phyloP scores from a whole-genome alignment of 2,797 vertebrate species.

The Gallinago solitaria region DNA sequence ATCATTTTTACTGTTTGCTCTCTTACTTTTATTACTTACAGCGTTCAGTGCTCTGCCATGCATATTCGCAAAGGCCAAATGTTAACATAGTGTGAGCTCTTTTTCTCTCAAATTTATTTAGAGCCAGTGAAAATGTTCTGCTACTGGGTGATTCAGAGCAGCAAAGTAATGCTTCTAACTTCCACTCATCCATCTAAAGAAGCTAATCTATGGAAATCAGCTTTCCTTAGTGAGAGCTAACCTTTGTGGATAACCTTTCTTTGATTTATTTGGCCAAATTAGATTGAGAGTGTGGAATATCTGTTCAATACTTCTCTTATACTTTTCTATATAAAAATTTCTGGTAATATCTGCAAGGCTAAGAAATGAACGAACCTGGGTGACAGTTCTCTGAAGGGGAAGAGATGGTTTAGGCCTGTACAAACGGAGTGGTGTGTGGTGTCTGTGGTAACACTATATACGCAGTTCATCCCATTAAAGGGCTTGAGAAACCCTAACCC shows the following conservation, averaged over 20 bases:
- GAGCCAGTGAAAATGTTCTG: not conserved
- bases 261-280: not conserved
- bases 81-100: not conserved
- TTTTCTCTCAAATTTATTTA: not conserved
- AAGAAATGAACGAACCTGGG: not conserved
- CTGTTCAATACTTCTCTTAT: not conserved
- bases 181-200: not conserved
- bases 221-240: not conserved
- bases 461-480: not conserved
- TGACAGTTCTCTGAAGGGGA: not conserved
- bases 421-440: not conserved
- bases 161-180: not conserved
- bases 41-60: not conserved
- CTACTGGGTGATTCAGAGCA: not conserved
- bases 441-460: accelerated
- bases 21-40: not conserved
- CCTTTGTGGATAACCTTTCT: not conserved
- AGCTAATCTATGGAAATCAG: not conserved
- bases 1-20: not conserved
- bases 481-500: not conserved
- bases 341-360: not conserved
- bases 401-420: not conserved
- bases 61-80: not conserved
- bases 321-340: not conserved
- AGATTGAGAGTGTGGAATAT: not conserved